These are phyloP conservation scores for Anthopleura sola DNA, from an alignment of 64 coral and sea anemone species.

Conservation along the genomic window DNA sequence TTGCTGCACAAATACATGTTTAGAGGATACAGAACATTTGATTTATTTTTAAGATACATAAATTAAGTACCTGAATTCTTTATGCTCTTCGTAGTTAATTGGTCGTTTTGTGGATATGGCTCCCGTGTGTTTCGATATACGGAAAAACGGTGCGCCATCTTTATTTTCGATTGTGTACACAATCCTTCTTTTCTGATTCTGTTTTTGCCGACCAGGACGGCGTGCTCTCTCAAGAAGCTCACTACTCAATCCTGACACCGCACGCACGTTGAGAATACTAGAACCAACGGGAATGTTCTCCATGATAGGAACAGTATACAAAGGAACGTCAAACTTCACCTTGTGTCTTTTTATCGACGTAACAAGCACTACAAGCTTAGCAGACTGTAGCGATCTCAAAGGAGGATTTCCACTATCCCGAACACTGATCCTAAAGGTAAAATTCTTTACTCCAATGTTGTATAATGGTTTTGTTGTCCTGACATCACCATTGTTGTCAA, in stretches of 20 bases:
- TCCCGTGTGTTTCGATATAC: slow-evolving; percentile 63
- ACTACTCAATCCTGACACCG: slow-evolving; percentile 53
- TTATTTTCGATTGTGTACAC: slow-evolving; percentile 66
- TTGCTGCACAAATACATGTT: too few species aligned
- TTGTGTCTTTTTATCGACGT: slow-evolving; percentile 59
- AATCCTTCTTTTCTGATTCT: slow-evolving; percentile 44
- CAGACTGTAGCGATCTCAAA: slow-evolving; percentile 29
- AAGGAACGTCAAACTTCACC: slow-evolving; percentile 77
- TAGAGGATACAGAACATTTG: too few species aligned
- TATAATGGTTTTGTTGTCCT: slow-evolving; percentile 40
- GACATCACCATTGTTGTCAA: slow-evolving; percentile 63
- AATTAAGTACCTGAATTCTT: slow-evolving; percentile 50
- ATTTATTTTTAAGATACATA: too few species aligned
- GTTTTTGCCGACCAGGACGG: slow-evolving; percentile 26
- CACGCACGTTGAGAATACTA: slow-evolving; percentile 77
- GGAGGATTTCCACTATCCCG: slow-evolving; percentile 68
- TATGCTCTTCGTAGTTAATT: slow-evolving; percentile 67
- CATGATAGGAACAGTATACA: slow-evolving; percentile 57
- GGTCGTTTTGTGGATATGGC: slow-evolving; percentile 41
- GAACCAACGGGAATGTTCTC: slow-evolving; percentile 76
- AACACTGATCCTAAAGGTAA: slow-evolving; percentile 51
- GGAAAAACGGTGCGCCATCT: slow-evolving; percentile 42
- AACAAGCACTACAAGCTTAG: slow-evolving; percentile 46
- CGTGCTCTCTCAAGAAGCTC: not conserved
- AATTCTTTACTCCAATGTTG: slow-evolving; percentile 41